Base-by-base conservation (phyloP, 1,140 invertebrate genomes). In the Drosophila sturtevanti region DNA sequence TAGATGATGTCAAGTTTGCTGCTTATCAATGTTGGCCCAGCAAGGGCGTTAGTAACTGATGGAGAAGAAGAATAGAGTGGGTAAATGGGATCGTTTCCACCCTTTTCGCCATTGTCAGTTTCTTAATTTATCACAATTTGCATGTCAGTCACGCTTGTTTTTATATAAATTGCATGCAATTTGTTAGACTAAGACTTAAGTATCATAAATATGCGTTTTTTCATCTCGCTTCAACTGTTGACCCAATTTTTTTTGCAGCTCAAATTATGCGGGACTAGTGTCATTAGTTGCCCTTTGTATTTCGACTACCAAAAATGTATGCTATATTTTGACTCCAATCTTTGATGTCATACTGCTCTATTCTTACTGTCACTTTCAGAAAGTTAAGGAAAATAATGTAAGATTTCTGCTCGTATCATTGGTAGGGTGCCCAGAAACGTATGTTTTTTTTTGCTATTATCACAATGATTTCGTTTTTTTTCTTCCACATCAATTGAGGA, bases 121-220 rank as follows among this genome's bases (percentile, higher is more conserved):
- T 55, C 73, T 72, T 68, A 77, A 85, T 85, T 84, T 86, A 85
- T 85, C 81, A 77, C 81, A 77, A 85, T 85, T 85, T 85, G 77
- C 81, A 85, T 85, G 81, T 80, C 81, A 85, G 81, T 85, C 81
- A 85, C 81, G 81, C 73, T 71, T 64, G 67, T 18, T 48, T 63
- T 62, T 63, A 75, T 89, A 89, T 78, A 82, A 89, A 89, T 89
- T 89, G 80, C 72, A 80, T 78, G 81, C 80, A 89, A 89, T 89
- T 89, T 89, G 68, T 89, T 77, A 84, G 79, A 63, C 77, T 76
- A 69, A 65, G 63, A 68, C 34, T 48, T 38, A 56, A 60, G 54
- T 67, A 66, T 77, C 16, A 44, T 44, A 48, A 21, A 16, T 48
- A 16, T 48, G 16, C 41, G 14, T 16, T 16, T 18, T 11, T 18